phyloP scores from a whole-genome alignment of 2,888 invertebrate species.

The Tetragonisca angustula region DNA sequence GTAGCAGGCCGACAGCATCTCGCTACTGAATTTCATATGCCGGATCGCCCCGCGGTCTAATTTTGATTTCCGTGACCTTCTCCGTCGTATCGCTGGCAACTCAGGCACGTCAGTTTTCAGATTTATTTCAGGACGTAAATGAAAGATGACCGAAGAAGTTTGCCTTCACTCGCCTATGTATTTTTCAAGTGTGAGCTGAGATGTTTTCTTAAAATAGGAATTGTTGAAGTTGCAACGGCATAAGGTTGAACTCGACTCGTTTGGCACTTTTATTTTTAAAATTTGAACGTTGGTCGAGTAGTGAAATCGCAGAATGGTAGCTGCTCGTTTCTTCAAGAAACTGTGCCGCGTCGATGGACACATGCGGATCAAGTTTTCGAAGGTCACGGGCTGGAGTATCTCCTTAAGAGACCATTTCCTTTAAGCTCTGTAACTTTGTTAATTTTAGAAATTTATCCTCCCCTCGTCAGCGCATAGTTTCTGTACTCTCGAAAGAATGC shows the following conservation, averaged over 20 bases:
- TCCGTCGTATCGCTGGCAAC: too few relatives aligned
- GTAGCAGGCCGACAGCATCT: background rate
- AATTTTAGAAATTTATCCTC: background rate
- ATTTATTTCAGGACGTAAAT: background rate
- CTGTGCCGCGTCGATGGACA: too few relatives aligned
- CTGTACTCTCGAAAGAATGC: too few relatives aligned
- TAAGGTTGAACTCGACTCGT: background rate
- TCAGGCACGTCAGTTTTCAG: background rate
- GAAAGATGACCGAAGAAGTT: too few relatives aligned
- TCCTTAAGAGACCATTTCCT: background rate
- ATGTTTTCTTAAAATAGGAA: background rate
- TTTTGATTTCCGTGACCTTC: conserved; percentile 1
- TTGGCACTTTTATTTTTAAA: background rate
- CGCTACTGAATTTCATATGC: background rate
- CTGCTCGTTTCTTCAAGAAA: too few relatives aligned
- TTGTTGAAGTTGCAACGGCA: background rate
- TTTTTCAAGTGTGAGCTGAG: background rate
- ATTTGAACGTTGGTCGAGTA: too few relatives aligned
- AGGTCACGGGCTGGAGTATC: background rate
- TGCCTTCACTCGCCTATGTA: background rate
- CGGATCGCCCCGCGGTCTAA: background rate
- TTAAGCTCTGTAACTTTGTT: background rate
- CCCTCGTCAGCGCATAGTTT: too few relatives aligned
- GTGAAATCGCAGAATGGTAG: too few relatives aligned
- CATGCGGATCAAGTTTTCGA: too few relatives aligned